Percentiles rank a stretch among this genome's conserved stretches.
Evolutionary conservation across 2,113 vertebrate species (phyloP).

Genomic region (Peucedramus taeniatus): DNA sequence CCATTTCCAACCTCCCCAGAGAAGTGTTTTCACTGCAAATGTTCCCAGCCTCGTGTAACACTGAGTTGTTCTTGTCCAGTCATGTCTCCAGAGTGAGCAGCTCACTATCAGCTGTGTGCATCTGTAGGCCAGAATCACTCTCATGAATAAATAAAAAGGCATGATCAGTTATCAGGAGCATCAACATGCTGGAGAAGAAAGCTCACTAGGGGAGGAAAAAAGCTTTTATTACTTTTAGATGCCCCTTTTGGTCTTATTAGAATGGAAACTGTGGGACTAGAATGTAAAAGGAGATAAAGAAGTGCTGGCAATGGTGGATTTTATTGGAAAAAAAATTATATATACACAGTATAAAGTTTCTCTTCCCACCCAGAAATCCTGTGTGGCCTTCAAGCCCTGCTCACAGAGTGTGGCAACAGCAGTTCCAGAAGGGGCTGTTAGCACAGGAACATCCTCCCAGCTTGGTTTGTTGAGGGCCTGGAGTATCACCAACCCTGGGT

Average conservation of each 20-base stretch:
- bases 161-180: neutral
- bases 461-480: neutral
- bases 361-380: neutral
- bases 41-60: neutral
- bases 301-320: neutral
- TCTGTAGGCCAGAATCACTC: neutral
- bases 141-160: slow-evolving; percentile 18
- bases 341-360: neutral
- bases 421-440: neutral
- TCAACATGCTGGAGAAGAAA: neutral
- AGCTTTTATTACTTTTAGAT: neutral
- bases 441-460: neutral
- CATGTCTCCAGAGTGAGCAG: neutral
- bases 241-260: neutral
- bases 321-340: neutral
- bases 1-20: neutral
- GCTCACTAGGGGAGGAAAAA: neutral
- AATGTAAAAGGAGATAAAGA: neutral
- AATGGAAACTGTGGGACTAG: neutral
- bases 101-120: slow-evolving; percentile 7
- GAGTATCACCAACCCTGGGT: neutral
- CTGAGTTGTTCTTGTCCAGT: neutral
- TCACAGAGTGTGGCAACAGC: neutral
- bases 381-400: neutral
- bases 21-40: neutral